Evolutionary conservation across 2,888 invertebrate species (phyloP), one percentile per base, ranked within the genome.

Genomic region (Dioctria linearis): DNA sequence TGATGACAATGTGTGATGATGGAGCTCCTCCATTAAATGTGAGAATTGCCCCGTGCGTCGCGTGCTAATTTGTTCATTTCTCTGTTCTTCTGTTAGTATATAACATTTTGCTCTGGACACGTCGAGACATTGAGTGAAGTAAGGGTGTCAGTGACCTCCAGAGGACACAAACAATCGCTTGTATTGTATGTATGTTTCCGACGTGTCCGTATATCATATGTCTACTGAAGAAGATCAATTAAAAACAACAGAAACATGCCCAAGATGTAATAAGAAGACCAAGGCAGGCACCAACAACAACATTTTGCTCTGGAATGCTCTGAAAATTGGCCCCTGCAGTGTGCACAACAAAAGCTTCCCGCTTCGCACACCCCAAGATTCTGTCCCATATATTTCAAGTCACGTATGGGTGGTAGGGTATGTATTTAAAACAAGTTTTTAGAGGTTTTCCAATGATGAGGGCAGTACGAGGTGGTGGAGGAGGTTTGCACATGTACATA

Each of bases 291-390:
- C 49, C 49, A 46, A 13, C 42, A 46, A 13, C 42, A n/a, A 3
- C 65, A 42, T 39, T n/a, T 39, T 6, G 40, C 65, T 9, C 25
- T 8, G 8, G 4, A 65, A 65, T 40, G 42, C 25, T 25, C 65
- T 40, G 63, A 42, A 65, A 65, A 42, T 67, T 67, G 67, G 13
- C 67, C 40, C 67, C 43, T 67, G 67, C 46, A 46, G 67, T 46
- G 49, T 9, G 42, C 65, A 39, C 67, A 40, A 25, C 43, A 67
- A 46, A 67, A 11, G 3, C 6, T 4, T 5, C 67, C 43, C 43
- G 37, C 25, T 6, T 43, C 9, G n/a, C 25, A 1, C 13, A 39
- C 66, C 25, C 13, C 46, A 9, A 46, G 49, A 46, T 11, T 42
- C 42, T 37, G 65, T 11, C 3, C 42, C 40, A 42, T 11, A 42